Evolutionary conservation across 2,113 vertebrate genomes (phyloP).

Genomic region (Nipponia nippon): DNA sequence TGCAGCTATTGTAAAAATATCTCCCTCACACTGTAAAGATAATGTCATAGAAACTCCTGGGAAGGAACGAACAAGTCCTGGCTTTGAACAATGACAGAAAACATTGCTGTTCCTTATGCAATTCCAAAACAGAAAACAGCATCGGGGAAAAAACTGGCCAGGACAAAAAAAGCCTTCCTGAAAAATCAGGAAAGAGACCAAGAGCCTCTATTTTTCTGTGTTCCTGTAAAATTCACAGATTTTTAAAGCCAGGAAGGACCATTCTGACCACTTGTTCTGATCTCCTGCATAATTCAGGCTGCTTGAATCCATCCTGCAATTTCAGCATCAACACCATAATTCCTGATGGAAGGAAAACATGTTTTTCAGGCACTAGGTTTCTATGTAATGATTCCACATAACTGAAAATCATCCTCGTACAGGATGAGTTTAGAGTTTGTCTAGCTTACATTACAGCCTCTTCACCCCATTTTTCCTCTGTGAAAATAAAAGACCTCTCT

Average conservation of each 20-base stretch:
- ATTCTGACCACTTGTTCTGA: background rate
- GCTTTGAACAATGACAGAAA: background rate
- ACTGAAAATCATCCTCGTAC: rapidly evolving
- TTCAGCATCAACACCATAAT: background rate
- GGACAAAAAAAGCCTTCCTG: background rate
- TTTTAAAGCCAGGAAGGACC: background rate
- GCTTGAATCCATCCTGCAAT: background rate
- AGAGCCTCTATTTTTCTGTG: background rate
- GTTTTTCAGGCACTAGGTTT: background rate
- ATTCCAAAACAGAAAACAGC: background rate
- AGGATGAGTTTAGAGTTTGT: background rate
- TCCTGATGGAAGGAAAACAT: background rate
- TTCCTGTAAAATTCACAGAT: background rate
- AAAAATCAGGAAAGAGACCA: background rate
- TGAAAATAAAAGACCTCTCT: background rate
- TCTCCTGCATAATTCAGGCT: background rate
- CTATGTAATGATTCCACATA: background rate
- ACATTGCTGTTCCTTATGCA: background rate
- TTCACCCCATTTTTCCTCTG: background rate
- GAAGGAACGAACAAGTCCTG: background rate
- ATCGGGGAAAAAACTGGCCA: rapidly evolving
- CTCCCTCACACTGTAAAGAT: background rate
- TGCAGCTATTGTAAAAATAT: background rate
- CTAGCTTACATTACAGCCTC: background rate
- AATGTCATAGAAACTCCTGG: background rate